Percentiles rank a stretch among this genome's conserved stretches.
These are phyloP conservation scores for Drosophila suboccidentalis DNA, from an alignment of 2,888 invertebrate species.

Conservation along the genomic window DNA sequence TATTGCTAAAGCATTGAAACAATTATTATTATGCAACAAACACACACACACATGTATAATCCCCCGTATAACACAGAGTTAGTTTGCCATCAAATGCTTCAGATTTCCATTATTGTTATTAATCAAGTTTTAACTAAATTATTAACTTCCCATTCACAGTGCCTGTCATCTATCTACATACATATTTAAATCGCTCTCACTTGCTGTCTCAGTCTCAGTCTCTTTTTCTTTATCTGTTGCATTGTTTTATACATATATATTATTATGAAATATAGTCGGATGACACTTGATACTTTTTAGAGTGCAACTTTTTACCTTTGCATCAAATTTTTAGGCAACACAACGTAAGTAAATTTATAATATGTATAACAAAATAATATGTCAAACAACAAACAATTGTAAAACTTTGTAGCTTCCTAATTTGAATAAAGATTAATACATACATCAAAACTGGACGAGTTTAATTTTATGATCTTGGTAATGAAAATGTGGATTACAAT, in stretches of 20 bases:
- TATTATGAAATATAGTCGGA: conserved; percentile 25
- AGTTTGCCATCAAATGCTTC: conserved; percentile 11
- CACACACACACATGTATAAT: conserved; percentile 8
- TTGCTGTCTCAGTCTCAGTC: background rate
- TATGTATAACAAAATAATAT: conserved; percentile 18
- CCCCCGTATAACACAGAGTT: conserved; percentile 1
- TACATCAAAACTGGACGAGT: conserved; percentile 7
- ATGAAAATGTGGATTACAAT: background rate
- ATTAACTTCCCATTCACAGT: conserved; percentile 42
- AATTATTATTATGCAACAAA: conserved; percentile 57
- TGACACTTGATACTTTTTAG: conserved; percentile 57
- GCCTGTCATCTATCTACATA: conserved; percentile 50
- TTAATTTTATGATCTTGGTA: background rate
- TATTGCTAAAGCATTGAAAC: conserved; percentile 46
- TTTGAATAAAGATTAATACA: conserved; percentile 72
- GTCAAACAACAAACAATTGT: conserved; percentile 49
- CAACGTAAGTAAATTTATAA: conserved; percentile 52
- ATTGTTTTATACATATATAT: conserved; percentile 14
- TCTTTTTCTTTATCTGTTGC: conserved; percentile 2
- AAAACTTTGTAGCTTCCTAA: conserved; percentile 78
- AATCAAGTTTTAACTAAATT: conserved; percentile 2
- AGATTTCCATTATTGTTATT: conserved; percentile 15
- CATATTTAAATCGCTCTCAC: conserved; percentile 5
- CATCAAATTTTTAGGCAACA: conserved; percentile 69
- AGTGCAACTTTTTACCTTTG: conserved; percentile 74